Evolutionary conservation across 2,888 invertebrate genomes (phyloP).

Genomic region (Dendrolimus pini): DNA sequence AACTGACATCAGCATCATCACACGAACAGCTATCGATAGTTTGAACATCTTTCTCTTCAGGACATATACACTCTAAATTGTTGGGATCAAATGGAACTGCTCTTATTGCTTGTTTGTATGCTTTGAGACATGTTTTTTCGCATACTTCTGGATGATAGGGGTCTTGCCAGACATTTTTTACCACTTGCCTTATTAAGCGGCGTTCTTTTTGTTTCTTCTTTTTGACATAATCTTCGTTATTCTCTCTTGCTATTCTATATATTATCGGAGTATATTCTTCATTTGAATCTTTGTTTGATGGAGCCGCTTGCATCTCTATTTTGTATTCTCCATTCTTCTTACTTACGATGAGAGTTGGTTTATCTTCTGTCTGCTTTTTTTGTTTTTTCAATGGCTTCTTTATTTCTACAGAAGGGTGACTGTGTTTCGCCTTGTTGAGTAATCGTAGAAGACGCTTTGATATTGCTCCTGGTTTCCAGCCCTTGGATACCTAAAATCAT

Average conservation of each 20-base stretch:
- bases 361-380: slow-evolving; percentile 39
- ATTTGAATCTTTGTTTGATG: slow-evolving; percentile 20
- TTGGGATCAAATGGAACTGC: slow-evolving; percentile 24
- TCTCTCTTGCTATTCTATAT: slow-evolving; percentile 42
- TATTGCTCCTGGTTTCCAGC: slow-evolving; percentile 64
- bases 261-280: slow-evolving; percentile 37
- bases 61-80: slow-evolving; percentile 24
- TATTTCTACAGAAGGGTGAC: slow-evolving; percentile 18
- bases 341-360: slow-evolving; percentile 46
- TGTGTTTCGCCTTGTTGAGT: slow-evolving; percentile 40
- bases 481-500: slow-evolving; percentile 34
- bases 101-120: slow-evolving; percentile 43
- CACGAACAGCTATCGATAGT: slow-evolving; percentile 28
- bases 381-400: slow-evolving; percentile 28
- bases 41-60: slow-evolving; percentile 15
- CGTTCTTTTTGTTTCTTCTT: slow-evolving; percentile 25
- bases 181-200: slow-evolving; percentile 28
- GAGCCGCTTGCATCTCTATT: slow-evolving; percentile 45
- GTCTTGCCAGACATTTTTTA: slow-evolving; percentile 36
- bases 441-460: slow-evolving; percentile 45
- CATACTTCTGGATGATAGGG: slow-evolving; percentile 44
- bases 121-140: slow-evolving; percentile 38
- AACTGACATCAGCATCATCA: slow-evolving; percentile 29
- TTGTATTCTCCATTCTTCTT: slow-evolving; percentile 51
- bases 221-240: slow-evolving; percentile 36